These are phyloP conservation scores for Phaonia tiefii DNA, from an alignment of 2,888 invertebrate genomes.

Conservation along the genomic window DNA sequence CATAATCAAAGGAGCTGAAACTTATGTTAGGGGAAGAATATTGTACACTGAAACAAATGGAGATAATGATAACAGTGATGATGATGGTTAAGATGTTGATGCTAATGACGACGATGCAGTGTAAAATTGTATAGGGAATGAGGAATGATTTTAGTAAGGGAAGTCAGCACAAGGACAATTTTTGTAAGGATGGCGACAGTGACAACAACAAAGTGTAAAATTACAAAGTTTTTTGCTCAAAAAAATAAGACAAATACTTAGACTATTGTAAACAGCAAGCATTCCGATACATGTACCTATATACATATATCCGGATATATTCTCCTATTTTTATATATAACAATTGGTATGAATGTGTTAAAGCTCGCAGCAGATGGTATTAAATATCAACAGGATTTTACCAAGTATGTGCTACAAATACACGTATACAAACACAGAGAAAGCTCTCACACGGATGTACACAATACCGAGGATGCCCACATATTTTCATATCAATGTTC, in stretches of 20 bases:
- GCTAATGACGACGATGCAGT: background rate
- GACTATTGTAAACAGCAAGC: background rate
- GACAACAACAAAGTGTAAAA: conserved; percentile 14
- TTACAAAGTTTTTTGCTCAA: background rate
- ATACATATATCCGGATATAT: background rate
- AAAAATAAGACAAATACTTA: conserved; percentile 10
- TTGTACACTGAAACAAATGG: conserved; percentile 11
- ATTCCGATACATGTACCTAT: background rate
- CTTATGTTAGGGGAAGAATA: background rate
- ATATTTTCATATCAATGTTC: background rate
- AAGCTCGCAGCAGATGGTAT: conserved; percentile 27
- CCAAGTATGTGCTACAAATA: background rate
- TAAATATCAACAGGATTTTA: conserved; percentile 31
- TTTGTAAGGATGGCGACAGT: background rate
- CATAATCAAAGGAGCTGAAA: background rate
- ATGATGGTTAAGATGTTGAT: background rate
- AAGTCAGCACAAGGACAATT: too few species aligned
- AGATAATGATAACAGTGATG: background rate
- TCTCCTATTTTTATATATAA: background rate
- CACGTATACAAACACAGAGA: background rate
- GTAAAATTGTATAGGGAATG: too few species aligned
- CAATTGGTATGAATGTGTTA: conserved; percentile 14
- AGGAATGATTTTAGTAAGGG: too few species aligned
- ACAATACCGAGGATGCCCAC: too few species aligned
- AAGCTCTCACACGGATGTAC: too few species aligned